Conservation (phyloP, 53 echinoderm and acorn worm species). For the Antedon mediterranea region DNA sequence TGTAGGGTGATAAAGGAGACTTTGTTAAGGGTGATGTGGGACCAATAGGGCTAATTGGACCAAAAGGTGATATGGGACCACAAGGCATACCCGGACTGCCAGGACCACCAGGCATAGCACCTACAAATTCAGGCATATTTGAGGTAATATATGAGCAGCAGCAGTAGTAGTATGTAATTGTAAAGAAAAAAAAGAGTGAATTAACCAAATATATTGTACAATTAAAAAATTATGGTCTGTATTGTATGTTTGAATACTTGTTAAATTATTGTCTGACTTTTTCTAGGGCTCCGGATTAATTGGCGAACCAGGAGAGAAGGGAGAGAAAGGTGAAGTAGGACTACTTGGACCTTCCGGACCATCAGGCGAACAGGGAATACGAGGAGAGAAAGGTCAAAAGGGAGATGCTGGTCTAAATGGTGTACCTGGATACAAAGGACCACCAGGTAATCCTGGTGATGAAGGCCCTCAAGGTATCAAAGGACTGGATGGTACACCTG, state of each 20-base stretch:
- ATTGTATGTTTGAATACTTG: no score
- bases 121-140: not conserved
- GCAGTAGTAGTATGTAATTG: no score
- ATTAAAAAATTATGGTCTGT: no score
- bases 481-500: slow-evolving; percentile 9
- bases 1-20: not conserved
- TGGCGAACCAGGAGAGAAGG: not conserved
- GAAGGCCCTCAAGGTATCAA: slow-evolving; percentile 26
- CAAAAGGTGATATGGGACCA: slow-evolving; percentile 39
- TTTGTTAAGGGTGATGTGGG: slow-evolving; percentile 16
- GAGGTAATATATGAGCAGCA: not conserved
- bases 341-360: not conserved
- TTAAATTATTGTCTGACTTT: not conserved
- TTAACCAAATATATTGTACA: no score
- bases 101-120: slow-evolving; percentile 33
- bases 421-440: slow-evolving; percentile 48
- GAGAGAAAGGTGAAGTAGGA: not conserved
- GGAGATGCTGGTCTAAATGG: slow-evolving; percentile 59
- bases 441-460: slow-evolving; percentile 21
- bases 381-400: slow-evolving; percentile 8
- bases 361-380: no score
- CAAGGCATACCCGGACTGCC: slow-evolving; percentile 37
- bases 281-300: not conserved
- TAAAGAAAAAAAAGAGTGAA: no score
- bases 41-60: slow-evolving; percentile 32